Evolutionary conservation across 2,113 vertebrate species (phyloP).

Genomic region (Climacteris rufus): DNA sequence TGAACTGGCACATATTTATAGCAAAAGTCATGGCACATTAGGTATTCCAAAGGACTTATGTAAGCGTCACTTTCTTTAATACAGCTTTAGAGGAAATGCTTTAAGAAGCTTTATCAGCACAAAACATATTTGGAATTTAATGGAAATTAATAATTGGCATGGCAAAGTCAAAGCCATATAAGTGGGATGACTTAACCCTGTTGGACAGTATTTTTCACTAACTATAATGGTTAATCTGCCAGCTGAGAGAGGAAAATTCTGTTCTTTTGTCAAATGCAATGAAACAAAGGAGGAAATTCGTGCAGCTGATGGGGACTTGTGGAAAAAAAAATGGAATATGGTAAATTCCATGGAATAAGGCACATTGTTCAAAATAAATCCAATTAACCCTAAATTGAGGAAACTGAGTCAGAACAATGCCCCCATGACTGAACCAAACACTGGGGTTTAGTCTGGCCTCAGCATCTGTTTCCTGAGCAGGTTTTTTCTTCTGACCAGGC

Average conservation of each 20-base stretch:
- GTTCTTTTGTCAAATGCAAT: background rate
- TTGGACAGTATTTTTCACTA: background rate
- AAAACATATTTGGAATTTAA: slow-evolving; percentile 51
- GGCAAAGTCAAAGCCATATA: background rate
- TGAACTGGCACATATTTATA: background rate
- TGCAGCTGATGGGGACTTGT: background rate
- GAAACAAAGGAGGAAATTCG: background rate
- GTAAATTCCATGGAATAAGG: background rate
- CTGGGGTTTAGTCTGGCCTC: background rate
- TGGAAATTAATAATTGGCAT: slow-evolving; percentile 45
- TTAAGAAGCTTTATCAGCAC: slow-evolving; percentile 61
- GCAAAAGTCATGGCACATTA: background rate
- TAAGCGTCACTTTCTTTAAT: background rate
- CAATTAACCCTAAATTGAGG: background rate
- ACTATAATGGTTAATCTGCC: background rate
- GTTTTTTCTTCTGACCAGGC: background rate
- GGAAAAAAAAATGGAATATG: background rate
- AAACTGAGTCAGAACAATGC: background rate
- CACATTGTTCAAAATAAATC: background rate
- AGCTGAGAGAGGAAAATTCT: background rate
- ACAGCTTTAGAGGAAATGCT: background rate
- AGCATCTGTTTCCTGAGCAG: background rate
- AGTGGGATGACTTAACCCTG: slow-evolving; percentile 1
- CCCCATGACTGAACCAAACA: accelerated
- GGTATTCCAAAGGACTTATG: slow-evolving; percentile 25